Base-by-base conservation (phyloP, 1,140 invertebrate genomes). In the Drosophila leontia region DNA sequence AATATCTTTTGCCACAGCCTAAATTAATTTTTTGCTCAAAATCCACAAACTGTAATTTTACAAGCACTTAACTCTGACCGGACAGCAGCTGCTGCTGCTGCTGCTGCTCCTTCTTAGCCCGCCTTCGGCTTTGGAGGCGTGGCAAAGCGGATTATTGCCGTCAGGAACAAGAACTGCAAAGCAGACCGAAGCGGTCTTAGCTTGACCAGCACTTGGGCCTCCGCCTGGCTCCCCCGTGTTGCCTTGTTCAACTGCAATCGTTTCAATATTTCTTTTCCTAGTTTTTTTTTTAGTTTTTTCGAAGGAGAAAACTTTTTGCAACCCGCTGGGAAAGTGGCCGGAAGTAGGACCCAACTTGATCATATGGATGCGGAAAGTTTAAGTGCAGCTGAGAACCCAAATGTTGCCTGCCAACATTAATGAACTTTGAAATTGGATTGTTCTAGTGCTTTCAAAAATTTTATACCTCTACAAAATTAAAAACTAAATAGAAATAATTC, bases 31-130 rank as follows among this genome's bases (percentile, higher is more conserved):
- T 65, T 80, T 26, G 77, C 67, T 61, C 55, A 69, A 82, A 86
- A 82, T 85, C 78, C 78, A 76, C 83, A 86, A 86, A 86, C 78
- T 72, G 83, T 86, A 86, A 86, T 82, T 86, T 86, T 82, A 86
- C 82, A 86, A 86, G 78, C 82, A 86, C 82, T 86, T 84, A 90
- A 61, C 67, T 90, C 53, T 23, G 45, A 62, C 35, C 51, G 59
- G 37, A 44, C 58, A 68, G 15, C 64, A 51, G 60, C 50, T 63
- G 41, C 50, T 37, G 3, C 32, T 47, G n/a, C 62, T 41, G 35
- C 57, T 44, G n/a, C 50, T 37, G 3, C 32, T 47, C n/a, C 47
- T 44, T 3, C 44, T 41, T 15, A 13, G 9, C 12, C 23, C 19
- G 19, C 57, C 23, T 58, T n/a, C n/a, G 37, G 45, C n/a, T 41